Evolutionary conservation across 1,140 invertebrate genomes (phyloP), one percentile per base, ranked within the genome.

Genomic region (Philopotamus ludificatus): DNA sequence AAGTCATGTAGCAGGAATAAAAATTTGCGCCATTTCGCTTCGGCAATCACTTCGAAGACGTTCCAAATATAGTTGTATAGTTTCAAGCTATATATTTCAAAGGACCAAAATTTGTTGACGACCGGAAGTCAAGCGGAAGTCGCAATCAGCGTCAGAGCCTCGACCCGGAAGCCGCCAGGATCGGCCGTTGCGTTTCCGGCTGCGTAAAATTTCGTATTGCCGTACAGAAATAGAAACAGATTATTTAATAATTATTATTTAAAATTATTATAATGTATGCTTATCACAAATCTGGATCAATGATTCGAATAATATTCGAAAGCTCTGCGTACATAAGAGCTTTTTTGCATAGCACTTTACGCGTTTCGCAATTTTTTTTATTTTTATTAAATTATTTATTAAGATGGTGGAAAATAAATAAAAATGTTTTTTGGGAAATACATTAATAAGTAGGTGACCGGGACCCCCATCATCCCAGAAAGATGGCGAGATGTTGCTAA

Each of bases 321-420:
- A 39, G 34, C 7, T 39, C 7, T n/a, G n/a, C n/a, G n/a, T n/a
- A n/a, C n/a, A n/a, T n/a, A n/a, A n/a, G n/a, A n/a, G n/a, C n/a
- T n/a, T n/a, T n/a, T n/a, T n/a, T n/a, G n/a, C n/a, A n/a, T n/a
- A n/a, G n/a, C n/a, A n/a, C n/a, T n/a, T n/a, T n/a, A n/a, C n/a
- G n/a, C n/a, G n/a, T n/a, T n/a, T n/a, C n/a, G n/a, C n/a, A n/a
- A n/a, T n/a, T n/a, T n/a, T n/a, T n/a, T n/a, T n/a, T n/a, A 25
- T 55, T 47, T 66, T 54, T 66, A 66, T 66, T 57, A 47, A 50
- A 66, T 66, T 66, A 66, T 66, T 54, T 66, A 55, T 66, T 66
- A 22, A 39, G 20, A 66, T 34, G 58, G 15, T 18, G 41, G 55
- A 61, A 60, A 60, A 66, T n/a, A 57, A 66, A 62, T 66, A 41